phyloP scores from a whole-genome alignment of 2,797 vertebrate genomes.

The Chaunax sp. region DNA sequence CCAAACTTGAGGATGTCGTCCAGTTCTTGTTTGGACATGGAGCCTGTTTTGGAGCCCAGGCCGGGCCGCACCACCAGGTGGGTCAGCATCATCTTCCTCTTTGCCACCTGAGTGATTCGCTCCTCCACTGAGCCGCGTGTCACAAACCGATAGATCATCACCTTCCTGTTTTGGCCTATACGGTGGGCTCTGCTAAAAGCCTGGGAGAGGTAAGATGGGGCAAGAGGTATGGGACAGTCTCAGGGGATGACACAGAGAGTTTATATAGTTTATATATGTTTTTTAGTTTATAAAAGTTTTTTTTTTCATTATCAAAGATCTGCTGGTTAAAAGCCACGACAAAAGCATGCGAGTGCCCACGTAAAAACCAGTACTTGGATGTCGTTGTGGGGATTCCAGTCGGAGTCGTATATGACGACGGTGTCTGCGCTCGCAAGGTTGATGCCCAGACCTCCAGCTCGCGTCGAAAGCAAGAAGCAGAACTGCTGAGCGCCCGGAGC shows the following conservation, averaged over 20 bases:
- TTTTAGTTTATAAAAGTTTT: no score
- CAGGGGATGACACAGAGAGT: background rate
- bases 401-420: conserved; percentile 97
- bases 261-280: no score
- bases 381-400: conserved; percentile 99
- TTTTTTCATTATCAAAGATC: background rate
- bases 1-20: conserved; percentile 99
- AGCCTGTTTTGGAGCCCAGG: conserved; percentile 96
- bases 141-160: conserved; percentile 99
- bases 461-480: conserved; percentile 96
- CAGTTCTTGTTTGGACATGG: conserved; percentile 98
- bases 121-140: conserved; percentile 97
- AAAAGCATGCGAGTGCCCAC: background rate
- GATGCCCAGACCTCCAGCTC: conserved; percentile 96
- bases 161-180: conserved; percentile 97
- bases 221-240: background rate
- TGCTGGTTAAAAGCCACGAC: background rate
- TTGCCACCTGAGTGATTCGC: conserved; percentile 98
- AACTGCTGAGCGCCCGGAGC: conserved; percentile 98
- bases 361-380: conserved; percentile 86
- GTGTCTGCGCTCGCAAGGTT: conserved; percentile 97
- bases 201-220: conserved; percentile 68
- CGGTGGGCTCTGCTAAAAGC: conserved; percentile 98
- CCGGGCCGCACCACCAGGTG: conserved; percentile 96
- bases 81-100: conserved; percentile 99